Conservation (phyloP, 2,888 invertebrate genomes). For the Nysson spinosus region DNA sequence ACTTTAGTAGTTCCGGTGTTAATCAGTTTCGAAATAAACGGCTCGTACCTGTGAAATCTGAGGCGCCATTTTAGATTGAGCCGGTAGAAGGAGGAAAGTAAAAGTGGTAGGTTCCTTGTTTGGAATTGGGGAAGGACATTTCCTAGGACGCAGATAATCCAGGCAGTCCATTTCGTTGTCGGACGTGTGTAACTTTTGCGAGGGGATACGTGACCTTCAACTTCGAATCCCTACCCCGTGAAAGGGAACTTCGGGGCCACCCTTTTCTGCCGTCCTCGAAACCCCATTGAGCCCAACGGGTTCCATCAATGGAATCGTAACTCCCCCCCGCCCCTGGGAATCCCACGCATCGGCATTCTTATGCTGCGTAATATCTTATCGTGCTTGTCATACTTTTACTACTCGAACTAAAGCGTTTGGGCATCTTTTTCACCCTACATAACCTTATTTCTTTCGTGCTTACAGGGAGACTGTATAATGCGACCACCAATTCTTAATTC, state of each 20-base stretch:
- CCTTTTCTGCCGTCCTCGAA: slow-evolving; percentile 44
- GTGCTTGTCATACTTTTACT: too few relatives aligned
- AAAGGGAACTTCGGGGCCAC: slow-evolving; percentile 36
- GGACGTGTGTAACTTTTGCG: slow-evolving; percentile 13
- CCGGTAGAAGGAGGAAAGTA: too few relatives aligned
- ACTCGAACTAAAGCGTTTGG: too few relatives aligned
- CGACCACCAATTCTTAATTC: too few relatives aligned
- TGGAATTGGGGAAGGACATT: not conserved
- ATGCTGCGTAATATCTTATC: not conserved
- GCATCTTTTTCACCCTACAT: too few relatives aligned
- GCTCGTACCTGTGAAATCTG: too few relatives aligned
- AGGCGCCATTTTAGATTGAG: too few relatives aligned
- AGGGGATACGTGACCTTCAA: slow-evolving; percentile 52
- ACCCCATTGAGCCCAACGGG: slow-evolving; percentile 47
- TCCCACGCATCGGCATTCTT: slow-evolving; percentile 24
- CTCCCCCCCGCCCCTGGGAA: slow-evolving; percentile 29
- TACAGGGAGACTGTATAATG: too few relatives aligned
- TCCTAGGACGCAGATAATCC: not conserved
- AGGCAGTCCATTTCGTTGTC: slow-evolving; percentile 2
- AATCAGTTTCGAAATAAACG: too few relatives aligned
- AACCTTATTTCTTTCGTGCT: too few relatives aligned
- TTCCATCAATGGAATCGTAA: slow-evolving; percentile 53
- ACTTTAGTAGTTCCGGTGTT: too few relatives aligned
- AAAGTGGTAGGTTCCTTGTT: too few relatives aligned
- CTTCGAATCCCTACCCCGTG: slow-evolving; percentile 43